Base-by-base conservation (phyloP, 2,797 vertebrate genomes). In the Chiroxiphia lanceolata region DNA sequence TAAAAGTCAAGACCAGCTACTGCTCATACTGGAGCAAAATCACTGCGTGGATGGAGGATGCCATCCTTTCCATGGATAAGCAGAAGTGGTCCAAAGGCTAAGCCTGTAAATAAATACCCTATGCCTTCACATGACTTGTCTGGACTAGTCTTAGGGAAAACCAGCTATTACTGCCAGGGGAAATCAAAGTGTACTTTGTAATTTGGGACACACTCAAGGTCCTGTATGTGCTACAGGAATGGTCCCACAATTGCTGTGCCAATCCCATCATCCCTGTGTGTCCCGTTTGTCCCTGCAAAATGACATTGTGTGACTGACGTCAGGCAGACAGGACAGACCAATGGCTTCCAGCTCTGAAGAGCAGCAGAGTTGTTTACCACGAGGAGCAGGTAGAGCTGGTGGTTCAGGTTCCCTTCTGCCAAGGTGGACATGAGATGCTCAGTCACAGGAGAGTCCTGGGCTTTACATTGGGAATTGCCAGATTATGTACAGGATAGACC, bases 291-390 rank as follows among this genome's bases (percentile, higher is more conserved):
- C 59, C 51, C 54, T 87, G 75, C 26, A 60, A 78, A 89, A 83
- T 38, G 53, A 40, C 42, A 40, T 15, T 1, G 4, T 38, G 40
- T 78, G 72, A n/a, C 42, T 86, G 65, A 83, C 0, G 0, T 80
- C 72, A 81, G 40, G 40, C 50, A 60, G 48, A 36, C 48, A 70
- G 45, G 53, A 61, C 34, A 47, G 57, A 90, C 27, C 33, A 76
- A 81, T 11, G 38, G 11, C 76, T 92, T 91, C 42, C n/a, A 87
- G 69, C 69, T 92, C 33, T 78, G 56, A 77, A 80, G 51, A 70
- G 10, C 65, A 70, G 51, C 13, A 23, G 13, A 22, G 36, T 4
- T 40, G 63, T 68, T 92, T 69, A 54, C 34, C 10, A 10, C 2
- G 18, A 81, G 50, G 45, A 90, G 48, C 69, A 77, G 25, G 48